Percentiles rank a stretch among this genome's conserved stretches.
These are phyloP conservation scores for Meda fulgida DNA, from an alignment of 2,797 vertebrate species.

Conservation along the genomic window DNA sequence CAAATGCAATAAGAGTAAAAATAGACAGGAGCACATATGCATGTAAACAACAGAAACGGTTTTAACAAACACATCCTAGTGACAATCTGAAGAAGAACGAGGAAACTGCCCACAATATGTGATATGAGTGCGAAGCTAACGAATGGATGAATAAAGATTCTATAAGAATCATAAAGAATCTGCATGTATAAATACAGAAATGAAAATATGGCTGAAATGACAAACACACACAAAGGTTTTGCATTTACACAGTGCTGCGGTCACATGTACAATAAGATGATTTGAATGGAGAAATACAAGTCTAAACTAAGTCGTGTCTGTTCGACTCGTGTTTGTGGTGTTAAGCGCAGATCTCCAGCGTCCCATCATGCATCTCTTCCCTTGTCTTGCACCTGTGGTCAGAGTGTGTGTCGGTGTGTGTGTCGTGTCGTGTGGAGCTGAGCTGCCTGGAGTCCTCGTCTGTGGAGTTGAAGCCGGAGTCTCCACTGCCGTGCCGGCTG, in stretches of 20 bases:
- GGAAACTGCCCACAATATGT: too few relatives aligned
- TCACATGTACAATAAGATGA: neutral
- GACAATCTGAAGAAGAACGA: too few relatives aligned
- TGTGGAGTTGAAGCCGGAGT: slow-evolving; percentile 75
- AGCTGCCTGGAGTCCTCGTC: slow-evolving; percentile 58
- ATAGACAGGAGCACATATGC: too few relatives aligned
- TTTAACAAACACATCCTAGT: too few relatives aligned
- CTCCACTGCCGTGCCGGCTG: slow-evolving; percentile 69
- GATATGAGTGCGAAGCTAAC: too few relatives aligned
- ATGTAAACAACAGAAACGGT: too few relatives aligned
- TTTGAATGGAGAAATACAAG: neutral
- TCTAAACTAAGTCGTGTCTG: neutral
- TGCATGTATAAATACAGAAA: neutral
- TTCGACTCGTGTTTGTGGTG: neutral
- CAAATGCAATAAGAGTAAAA: too few relatives aligned
- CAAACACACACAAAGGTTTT: neutral
- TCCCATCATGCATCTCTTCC: slow-evolving; percentile 45
- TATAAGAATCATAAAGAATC: slow-evolving; percentile 63
- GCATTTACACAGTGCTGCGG: neutral
- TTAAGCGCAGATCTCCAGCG: slow-evolving; percentile 61
- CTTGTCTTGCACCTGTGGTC: neutral
- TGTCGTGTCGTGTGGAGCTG: neutral
- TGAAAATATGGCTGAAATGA: neutral
- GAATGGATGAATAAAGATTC: slow-evolving; percentile 51
- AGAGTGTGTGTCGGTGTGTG: neutral